These are phyloP conservation scores for Muscidifurax raptorellus DNA, from an alignment of 1,140 invertebrate species.

Conservation along the genomic window DNA sequence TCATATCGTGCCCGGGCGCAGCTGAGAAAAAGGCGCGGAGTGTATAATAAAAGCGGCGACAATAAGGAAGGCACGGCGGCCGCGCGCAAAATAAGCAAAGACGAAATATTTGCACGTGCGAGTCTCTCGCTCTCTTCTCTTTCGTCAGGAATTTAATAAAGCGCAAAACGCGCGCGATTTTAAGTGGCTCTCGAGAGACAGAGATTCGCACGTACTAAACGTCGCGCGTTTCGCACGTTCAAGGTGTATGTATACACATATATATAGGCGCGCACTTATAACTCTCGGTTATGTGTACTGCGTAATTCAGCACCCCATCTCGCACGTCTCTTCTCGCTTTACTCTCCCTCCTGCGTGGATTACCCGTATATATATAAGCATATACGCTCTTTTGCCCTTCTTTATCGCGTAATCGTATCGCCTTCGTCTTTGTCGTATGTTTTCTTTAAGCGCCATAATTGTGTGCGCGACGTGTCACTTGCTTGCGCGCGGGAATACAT, in stretches of 20 bases:
- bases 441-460: not conserved
- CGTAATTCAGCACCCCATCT: slow-evolving; percentile 10
- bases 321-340: not conserved
- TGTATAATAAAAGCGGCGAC: slow-evolving; percentile 23
- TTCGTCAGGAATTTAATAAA: slow-evolving; percentile 76
- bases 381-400: not conserved
- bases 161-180: slow-evolving; percentile 56
- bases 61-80: slow-evolving; percentile 23
- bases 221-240: slow-evolving; percentile 37
- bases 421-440: not conserved
- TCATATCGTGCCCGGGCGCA: slow-evolving; percentile 1
- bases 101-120: slow-evolving; percentile 75
- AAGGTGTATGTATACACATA: not conserved
- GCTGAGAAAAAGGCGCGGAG: slow-evolving; percentile 15
- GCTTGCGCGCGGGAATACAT: not conserved
- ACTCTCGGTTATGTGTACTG: not conserved
- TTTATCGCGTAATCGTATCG: not conserved
- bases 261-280: not conserved
- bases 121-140: slow-evolving; percentile 29
- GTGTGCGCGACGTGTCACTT: not conserved
- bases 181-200: slow-evolving; percentile 53
- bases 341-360: not conserved
- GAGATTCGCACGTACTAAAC: not conserved
- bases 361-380: not conserved
- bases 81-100: slow-evolving; percentile 19